Percentiles rank a stretch among this genome's conserved stretches.
phyloP scores from a whole-genome alignment of 1,140 invertebrate species.

The Eubasilissa regina region DNA sequence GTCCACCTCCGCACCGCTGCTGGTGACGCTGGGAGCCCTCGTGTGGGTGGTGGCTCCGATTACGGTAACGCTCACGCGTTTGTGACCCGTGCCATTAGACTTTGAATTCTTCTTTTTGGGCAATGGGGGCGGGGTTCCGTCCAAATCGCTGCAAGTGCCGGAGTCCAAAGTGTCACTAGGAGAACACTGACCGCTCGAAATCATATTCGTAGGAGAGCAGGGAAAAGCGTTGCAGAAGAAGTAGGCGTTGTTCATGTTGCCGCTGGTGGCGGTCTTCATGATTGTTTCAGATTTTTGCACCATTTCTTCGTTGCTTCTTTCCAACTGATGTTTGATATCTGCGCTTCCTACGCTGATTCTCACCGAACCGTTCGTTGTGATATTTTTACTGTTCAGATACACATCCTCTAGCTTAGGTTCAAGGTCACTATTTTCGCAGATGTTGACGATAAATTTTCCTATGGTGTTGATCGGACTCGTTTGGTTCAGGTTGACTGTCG shows the following conservation, averaged over 20 bases:
- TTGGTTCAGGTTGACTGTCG: slow-evolving; percentile 56
- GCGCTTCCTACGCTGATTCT: slow-evolving; percentile 69
- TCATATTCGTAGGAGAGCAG: slow-evolving; percentile 70
- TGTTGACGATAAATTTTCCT: slow-evolving; percentile 62
- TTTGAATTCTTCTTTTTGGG: slow-evolving; percentile 77
- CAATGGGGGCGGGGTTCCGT: slow-evolving; percentile 81
- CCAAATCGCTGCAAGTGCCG: slow-evolving; percentile 86
- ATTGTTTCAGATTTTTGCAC: slow-evolving; percentile 61
- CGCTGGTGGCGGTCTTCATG: slow-evolving; percentile 61
- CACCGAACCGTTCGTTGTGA: slow-evolving; percentile 63
- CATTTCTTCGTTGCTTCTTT: slow-evolving; percentile 61
- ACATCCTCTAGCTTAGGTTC: slow-evolving; percentile 42
- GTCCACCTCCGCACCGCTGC: slow-evolving; percentile 75
- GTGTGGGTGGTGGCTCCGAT: slow-evolving; percentile 69
- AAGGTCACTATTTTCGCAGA: slow-evolving; percentile 60
- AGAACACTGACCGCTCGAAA: slow-evolving; percentile 85
- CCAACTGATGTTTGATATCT: slow-evolving; percentile 22
- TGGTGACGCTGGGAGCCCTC: slow-evolving; percentile 72
- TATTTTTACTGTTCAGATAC: slow-evolving; percentile 53
- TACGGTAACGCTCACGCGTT: slow-evolving; percentile 67
- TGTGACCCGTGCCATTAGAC: slow-evolving; percentile 66
- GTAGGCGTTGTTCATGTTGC: slow-evolving; percentile 64
- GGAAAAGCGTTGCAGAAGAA: slow-evolving; percentile 74
- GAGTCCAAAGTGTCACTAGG: slow-evolving; percentile 85
- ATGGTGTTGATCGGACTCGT: slow-evolving; percentile 58